Evolutionary conservation across 2,113 vertebrate species (phyloP).

Genomic region (Cettia cetti): DNA sequence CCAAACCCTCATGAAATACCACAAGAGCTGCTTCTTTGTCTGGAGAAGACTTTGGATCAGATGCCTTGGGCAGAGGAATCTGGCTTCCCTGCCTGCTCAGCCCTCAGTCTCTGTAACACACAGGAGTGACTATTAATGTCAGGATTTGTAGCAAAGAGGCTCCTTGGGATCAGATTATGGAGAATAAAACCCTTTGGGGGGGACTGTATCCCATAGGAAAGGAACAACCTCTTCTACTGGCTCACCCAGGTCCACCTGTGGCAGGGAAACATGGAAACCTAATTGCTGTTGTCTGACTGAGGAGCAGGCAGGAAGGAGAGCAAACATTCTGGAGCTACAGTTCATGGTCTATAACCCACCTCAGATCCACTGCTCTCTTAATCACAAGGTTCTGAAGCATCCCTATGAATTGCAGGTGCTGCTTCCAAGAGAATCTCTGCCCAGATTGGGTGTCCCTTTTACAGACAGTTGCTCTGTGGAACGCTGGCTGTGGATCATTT

Average conservation of each 20-base stretch:
- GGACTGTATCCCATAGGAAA: not conserved
- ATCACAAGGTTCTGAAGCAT: not conserved
- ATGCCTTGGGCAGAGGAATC: not conserved
- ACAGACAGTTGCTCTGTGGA: not conserved
- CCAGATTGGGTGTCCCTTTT: not conserved
- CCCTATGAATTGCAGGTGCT: not conserved
- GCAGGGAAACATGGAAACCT: not conserved
- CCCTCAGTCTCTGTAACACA: not conserved
- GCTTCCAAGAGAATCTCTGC: not conserved
- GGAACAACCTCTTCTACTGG: not conserved
- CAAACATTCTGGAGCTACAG: not conserved
- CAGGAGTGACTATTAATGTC: not conserved
- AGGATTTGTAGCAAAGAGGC: not conserved
- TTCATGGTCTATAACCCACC: not conserved
- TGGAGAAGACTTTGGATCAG: not conserved
- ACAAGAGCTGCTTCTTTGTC: not conserved
- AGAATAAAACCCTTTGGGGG: not conserved
- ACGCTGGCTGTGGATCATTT: not conserved
- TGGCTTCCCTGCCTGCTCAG: not conserved
- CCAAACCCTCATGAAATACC: not conserved
- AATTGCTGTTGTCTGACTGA: not conserved
- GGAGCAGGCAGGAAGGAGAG: not conserved
- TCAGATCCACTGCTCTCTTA: not conserved
- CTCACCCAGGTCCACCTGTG: not conserved
- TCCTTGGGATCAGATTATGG: not conserved